A percentile compares a stretch with the other conserved stretches of the same genome.
phyloP scores from a whole-genome alignment of 2,113 vertebrate species.

The Corvus moneduloides region DNA sequence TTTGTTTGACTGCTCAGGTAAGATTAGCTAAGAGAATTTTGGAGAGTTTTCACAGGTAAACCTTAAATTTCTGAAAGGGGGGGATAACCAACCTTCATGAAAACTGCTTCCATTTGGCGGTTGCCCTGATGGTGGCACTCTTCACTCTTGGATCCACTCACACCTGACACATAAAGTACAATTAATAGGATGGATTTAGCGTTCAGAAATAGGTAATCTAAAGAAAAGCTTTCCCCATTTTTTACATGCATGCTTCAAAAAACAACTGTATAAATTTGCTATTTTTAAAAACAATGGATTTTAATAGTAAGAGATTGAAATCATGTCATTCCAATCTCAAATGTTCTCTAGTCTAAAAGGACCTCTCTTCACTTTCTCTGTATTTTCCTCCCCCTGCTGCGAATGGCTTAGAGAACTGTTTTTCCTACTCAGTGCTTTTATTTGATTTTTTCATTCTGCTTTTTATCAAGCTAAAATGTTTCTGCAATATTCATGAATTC shows the following conservation, averaged over 20 bases:
- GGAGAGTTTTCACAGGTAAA: neutral
- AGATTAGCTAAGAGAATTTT: neutral
- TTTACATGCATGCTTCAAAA: neutral
- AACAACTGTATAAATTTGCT: neutral
- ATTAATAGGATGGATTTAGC: neutral
- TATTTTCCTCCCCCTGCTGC: neutral
- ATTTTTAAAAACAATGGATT: neutral
- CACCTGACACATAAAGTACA: neutral
- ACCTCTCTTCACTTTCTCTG: neutral
- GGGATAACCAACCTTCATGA: neutral
- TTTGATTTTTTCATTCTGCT: conserved; percentile 12
- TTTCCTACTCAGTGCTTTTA: conserved; percentile 26
- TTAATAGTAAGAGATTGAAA: neutral
- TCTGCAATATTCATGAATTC: conserved; percentile 42
- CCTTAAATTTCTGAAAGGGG: neutral
- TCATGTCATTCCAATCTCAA: neutral
- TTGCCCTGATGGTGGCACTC: conserved; percentile 50
- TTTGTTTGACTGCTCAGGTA: neutral
- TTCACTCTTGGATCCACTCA: conserved; percentile 1
- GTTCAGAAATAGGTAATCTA: neutral
- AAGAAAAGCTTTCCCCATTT: neutral
- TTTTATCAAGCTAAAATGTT: conserved; percentile 32
- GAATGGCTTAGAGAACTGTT: conserved; percentile 15
- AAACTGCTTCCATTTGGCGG: neutral
- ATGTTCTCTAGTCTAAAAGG: neutral